phyloP scores from a whole-genome alignment of 35 echinoderm and acorn worm species.

The Apostichopus japonicus region DNA sequence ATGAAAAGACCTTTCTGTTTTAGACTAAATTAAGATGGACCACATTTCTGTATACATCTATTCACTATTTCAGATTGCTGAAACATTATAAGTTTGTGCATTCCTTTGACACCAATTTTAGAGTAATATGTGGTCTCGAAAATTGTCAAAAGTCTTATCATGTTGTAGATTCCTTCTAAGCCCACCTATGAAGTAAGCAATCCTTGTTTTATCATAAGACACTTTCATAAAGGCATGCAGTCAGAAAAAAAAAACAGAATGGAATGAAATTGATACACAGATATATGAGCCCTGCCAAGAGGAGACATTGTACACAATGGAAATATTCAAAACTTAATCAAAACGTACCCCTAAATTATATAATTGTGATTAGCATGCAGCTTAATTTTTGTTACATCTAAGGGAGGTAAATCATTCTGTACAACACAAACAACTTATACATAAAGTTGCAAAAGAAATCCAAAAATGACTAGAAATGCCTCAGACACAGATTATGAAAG shows the following conservation, averaged over 20 bases:
- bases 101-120: background rate
- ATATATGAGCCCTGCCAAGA: background rate
- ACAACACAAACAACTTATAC: background rate
- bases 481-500: background rate
- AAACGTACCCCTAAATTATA: background rate
- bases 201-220: background rate
- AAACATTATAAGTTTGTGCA: constrained; percentile 13
- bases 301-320: background rate
- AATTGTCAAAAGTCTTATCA: constrained; percentile 22
- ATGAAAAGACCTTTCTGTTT: too few species aligned
- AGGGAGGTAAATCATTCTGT: background rate
- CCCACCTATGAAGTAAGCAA: background rate
- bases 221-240: background rate
- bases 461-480: background rate
- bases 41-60: background rate
- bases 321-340: background rate
- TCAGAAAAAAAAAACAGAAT: background rate
- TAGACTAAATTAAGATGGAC: too few species aligned
- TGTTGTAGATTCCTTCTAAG: constrained; percentile 9
- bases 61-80: constrained; percentile 11
- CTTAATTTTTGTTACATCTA: background rate
- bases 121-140: background rate
- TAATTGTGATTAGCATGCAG: background rate
- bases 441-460: background rate
- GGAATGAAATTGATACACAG: background rate